Evolutionary conservation across 2,888 invertebrate genomes (phyloP).

Genomic region (Chalcis sispes): DNA sequence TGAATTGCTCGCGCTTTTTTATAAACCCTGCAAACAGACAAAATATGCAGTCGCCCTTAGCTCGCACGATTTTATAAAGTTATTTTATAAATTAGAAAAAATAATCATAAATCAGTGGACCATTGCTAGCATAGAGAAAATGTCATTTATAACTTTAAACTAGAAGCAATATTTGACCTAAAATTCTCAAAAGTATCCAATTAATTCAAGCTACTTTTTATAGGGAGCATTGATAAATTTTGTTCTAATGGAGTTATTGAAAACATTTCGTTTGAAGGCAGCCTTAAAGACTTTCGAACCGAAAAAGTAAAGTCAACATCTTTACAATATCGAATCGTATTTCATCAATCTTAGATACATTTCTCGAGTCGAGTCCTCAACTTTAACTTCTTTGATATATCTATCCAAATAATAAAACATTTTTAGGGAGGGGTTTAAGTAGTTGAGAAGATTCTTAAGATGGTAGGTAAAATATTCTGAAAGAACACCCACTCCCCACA

Average conservation of each 20-base stretch:
- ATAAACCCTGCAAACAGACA: not conserved
- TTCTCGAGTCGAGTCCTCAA: slow-evolving; percentile 8
- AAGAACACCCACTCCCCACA: slow-evolving; percentile 40
- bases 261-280: not conserved
- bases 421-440: not conserved
- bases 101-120: too few species aligned
- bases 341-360: slow-evolving; percentile 47
- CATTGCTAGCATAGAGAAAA: not conserved
- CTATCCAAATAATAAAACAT: slow-evolving; percentile 27
- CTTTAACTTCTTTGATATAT: slow-evolving; percentile 25
- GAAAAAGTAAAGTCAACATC: slow-evolving; percentile 6
- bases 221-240: slow-evolving; percentile 33
- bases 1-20: not conserved
- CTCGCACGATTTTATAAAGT: not conserved
- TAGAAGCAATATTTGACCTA: too few species aligned
- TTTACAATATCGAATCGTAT: not conserved
- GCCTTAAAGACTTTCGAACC: not conserved
- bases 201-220: not conserved
- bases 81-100: too few species aligned
- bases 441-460: slow-evolving; percentile 8
- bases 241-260: slow-evolving; percentile 39
- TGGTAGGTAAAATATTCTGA: slow-evolving; percentile 46
- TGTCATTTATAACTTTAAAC: slow-evolving; percentile 13
- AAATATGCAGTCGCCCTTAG: not conserved
- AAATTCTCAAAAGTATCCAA: not conserved